phyloP scores from a whole-genome alignment of 2,113 vertebrate genomes.

The Collichthys lucidus region DNA sequence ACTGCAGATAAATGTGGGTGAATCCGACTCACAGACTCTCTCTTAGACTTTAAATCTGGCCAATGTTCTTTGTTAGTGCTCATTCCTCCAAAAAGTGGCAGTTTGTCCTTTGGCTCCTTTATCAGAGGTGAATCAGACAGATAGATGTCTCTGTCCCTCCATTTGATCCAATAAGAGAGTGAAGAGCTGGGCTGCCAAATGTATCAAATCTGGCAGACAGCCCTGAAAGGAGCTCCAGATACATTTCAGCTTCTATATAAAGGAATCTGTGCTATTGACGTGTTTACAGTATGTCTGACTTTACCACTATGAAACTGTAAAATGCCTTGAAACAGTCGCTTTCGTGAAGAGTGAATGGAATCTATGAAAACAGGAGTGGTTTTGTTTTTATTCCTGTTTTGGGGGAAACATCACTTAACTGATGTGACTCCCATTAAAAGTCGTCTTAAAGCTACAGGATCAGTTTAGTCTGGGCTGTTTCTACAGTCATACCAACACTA shows the following conservation, averaged over 20 bases:
- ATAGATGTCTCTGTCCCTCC: slow-evolving; percentile 24
- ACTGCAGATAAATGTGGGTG: not conserved
- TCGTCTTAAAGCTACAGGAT: slow-evolving; percentile 19
- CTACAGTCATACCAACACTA: not conserved
- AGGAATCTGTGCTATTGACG: slow-evolving; percentile 30
- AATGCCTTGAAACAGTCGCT: not conserved
- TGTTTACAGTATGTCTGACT: slow-evolving; percentile 29
- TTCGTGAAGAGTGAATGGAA: slow-evolving; percentile 7
- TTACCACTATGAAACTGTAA: slow-evolving; percentile 9
- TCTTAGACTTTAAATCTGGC: slow-evolving; percentile 10
- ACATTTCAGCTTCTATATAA: slow-evolving; percentile 15
- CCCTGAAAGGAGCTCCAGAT: slow-evolving; percentile 20
- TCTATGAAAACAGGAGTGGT: slow-evolving; percentile 27
- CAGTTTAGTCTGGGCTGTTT: slow-evolving; percentile 17
- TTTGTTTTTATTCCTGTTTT: slow-evolving; percentile 55
- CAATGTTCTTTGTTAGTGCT: slow-evolving; percentile 12
- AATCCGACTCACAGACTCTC: slow-evolving; percentile 12
- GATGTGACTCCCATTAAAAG: slow-evolving; percentile 1
- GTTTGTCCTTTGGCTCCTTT: slow-evolving; percentile 49
- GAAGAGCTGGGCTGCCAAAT: slow-evolving; percentile 47
- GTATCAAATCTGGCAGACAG: slow-evolving; percentile 42
- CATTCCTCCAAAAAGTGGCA: slow-evolving; percentile 32
- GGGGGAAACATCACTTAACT: slow-evolving; percentile 14
- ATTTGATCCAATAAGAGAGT: slow-evolving; percentile 46
- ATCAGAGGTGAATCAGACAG: slow-evolving; percentile 41